A percentile compares a stretch with the other conserved stretches of the same genome.
phyloP scores from a whole-genome alignment of 2,797 vertebrate species.

The Enoplosus armatus region DNA sequence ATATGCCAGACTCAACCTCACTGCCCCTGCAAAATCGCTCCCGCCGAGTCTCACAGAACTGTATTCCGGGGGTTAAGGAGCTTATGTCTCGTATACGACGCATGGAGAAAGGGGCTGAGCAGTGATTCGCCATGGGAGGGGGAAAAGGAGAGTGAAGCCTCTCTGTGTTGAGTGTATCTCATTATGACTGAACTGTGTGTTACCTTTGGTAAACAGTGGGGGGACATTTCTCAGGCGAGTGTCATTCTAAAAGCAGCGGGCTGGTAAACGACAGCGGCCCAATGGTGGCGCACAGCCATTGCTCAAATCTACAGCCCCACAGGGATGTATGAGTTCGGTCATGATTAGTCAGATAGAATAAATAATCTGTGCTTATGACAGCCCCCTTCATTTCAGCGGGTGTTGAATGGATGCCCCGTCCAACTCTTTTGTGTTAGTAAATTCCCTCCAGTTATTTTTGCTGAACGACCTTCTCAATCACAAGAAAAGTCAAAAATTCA shows the following conservation, averaged over 20 bases:
- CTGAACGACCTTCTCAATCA: constrained; percentile 78
- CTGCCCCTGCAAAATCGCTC: constrained; percentile 72
- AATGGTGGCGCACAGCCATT: constrained; percentile 50
- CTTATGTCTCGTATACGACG: constrained; percentile 75
- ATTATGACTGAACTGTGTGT: constrained; percentile 79
- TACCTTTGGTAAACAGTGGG: constrained; percentile 81
- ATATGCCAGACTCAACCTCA: constrained; percentile 71
- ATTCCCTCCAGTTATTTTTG: constrained; percentile 76
- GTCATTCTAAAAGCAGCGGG: constrained; percentile 60
- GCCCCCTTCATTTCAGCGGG: constrained; percentile 47
- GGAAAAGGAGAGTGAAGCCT: constrained; percentile 58
- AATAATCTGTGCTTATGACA: constrained; percentile 68
- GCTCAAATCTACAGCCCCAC: constrained; percentile 67
- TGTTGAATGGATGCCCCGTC: constrained; percentile 59
- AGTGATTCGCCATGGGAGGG: constrained; percentile 67
- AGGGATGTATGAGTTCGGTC: constrained; percentile 64
- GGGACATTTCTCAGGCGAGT: constrained; percentile 70
- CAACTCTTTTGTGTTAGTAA: constrained; percentile 64
- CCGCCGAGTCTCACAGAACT: constrained; percentile 68
- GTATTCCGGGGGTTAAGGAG: constrained; percentile 81
- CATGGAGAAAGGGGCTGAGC: constrained; percentile 70
- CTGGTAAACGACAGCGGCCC: constrained; percentile 61
- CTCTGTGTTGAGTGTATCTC: constrained; percentile 68
- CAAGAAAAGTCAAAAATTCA: constrained; percentile 71
- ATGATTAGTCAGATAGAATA: constrained; percentile 76